Evolutionary conservation across 2,888 invertebrate species (phyloP).

Genomic region (Diploptera punctata): DNA sequence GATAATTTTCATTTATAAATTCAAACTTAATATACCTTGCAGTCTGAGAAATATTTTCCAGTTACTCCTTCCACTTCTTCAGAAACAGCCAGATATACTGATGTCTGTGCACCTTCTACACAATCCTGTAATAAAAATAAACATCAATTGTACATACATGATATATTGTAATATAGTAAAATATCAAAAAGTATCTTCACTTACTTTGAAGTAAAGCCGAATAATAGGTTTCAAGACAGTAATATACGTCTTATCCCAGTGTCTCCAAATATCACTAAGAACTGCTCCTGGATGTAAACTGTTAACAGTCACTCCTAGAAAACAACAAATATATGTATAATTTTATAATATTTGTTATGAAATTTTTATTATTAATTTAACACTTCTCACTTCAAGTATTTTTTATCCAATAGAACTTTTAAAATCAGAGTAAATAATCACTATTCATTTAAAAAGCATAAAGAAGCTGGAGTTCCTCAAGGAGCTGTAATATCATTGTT

Average conservation of each 20-base stretch:
- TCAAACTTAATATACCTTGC: conserved; percentile 44
- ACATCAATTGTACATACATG: neutral
- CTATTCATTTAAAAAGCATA: too few species aligned
- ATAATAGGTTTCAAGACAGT: neutral
- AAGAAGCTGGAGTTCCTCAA: too few species aligned
- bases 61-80: conserved; percentile 47
- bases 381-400: too few species aligned
- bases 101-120: conserved; percentile 49
- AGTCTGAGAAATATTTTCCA: conserved; percentile 50
- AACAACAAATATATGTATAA: too few species aligned
- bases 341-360: too few species aligned
- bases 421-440: too few species aligned
- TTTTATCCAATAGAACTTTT: too few species aligned
- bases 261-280: conserved; percentile 44
- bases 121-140: conserved; percentile 44
- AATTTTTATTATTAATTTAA: too few species aligned
- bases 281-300: conserved; percentile 53
- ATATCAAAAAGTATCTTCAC: neutral
- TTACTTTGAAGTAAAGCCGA: conserved; percentile 4
- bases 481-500: too few species aligned
- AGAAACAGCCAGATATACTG: conserved; percentile 47
- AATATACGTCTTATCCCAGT: neutral
- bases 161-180: neutral
- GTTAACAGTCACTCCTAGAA: conserved; percentile 50
- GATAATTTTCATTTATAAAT: too few species aligned